Conservation (phyloP, 1,140 invertebrate genomes). For the Drosophila willistoni region DNA sequence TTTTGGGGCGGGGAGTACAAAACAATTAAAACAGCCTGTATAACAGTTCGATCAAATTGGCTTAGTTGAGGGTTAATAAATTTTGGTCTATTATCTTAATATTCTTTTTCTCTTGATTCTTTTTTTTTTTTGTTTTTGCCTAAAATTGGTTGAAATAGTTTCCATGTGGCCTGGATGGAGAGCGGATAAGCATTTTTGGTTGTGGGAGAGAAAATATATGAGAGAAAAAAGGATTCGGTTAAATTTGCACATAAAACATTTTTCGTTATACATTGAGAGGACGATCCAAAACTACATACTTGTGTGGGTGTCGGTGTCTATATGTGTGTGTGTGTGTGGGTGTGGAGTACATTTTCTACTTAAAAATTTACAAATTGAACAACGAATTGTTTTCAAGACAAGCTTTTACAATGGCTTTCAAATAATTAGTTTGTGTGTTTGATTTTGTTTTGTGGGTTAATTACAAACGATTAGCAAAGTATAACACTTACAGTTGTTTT, state of each 20-base stretch:
- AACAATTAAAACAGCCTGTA: slow-evolving; percentile 45
- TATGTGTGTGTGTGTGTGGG: slow-evolving; percentile 43
- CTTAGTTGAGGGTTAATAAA: slow-evolving; percentile 74
- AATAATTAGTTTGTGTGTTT: slow-evolving; percentile 32
- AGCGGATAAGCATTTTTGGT: slow-evolving; percentile 58
- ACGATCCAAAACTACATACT: slow-evolving; percentile 62
- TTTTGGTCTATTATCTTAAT: slow-evolving; percentile 50
- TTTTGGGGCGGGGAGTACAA: slow-evolving; percentile 12
- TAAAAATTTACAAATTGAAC: slow-evolving; percentile 42
- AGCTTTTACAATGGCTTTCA: slow-evolving; percentile 11
- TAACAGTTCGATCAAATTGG: slow-evolving; percentile 64
- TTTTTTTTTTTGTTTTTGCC: slow-evolving; percentile 48
- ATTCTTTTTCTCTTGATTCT: slow-evolving; percentile 38
- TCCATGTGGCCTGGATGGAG: slow-evolving; percentile 76
- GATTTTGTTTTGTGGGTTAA: slow-evolving; percentile 23
- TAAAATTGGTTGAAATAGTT: slow-evolving; percentile 77
- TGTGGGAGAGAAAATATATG: slow-evolving; percentile 60
- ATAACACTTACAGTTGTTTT: slow-evolving; percentile 72
- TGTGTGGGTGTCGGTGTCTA: slow-evolving; percentile 30
- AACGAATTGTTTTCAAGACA: slow-evolving; percentile 39
- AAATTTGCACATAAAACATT: slow-evolving; percentile 58
- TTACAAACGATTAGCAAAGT: slow-evolving; percentile 14
- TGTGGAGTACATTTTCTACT: slow-evolving; percentile 67
- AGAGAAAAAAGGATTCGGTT: slow-evolving; percentile 60
- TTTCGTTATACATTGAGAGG: slow-evolving; percentile 41